Percentiles rank a stretch among this genome's conserved stretches.
phyloP scores from a whole-genome alignment of 2,888 invertebrate species.

The Orthonychiurus folsomi region DNA sequence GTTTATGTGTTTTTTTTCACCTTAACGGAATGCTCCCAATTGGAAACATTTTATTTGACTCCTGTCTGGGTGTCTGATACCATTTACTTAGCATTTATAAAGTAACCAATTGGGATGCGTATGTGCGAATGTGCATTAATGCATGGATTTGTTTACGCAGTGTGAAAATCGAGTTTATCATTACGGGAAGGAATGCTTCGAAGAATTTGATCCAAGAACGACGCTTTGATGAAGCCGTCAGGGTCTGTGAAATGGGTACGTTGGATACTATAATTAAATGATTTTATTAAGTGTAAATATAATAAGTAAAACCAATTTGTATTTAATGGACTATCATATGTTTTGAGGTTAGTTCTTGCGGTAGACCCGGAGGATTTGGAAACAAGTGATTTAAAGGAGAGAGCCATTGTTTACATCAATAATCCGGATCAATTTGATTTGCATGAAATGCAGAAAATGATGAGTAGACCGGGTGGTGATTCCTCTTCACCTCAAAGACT shows the following conservation, averaged over 20 bases:
- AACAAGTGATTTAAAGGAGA: neutral
- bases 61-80: too few species aligned
- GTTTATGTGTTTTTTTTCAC: neutral
- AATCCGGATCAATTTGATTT: conserved; percentile 3
- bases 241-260: conserved; percentile 9
- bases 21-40: too few species aligned
- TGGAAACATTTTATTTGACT: too few species aligned
- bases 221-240: conserved; percentile 6
- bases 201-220: conserved; percentile 4
- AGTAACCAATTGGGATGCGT: too few species aligned
- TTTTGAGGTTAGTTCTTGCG: conserved; percentile 4
- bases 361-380: conserved; percentile 1
- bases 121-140: too few species aligned
- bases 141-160: conserved; percentile 13
- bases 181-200: neutral
- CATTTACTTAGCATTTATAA: too few species aligned
- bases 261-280: neutral
- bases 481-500: neutral
- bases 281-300: neutral
- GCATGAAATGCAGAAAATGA: neutral
- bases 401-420: neutral
- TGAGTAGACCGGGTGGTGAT: neutral
- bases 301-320: too few species aligned
- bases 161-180: conserved; percentile 10
- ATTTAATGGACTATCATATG: too few species aligned